These are phyloP conservation scores for Caenorhabditis imperialis DNA, from an alignment of 2,888 invertebrate species.

Conservation along the genomic window DNA sequence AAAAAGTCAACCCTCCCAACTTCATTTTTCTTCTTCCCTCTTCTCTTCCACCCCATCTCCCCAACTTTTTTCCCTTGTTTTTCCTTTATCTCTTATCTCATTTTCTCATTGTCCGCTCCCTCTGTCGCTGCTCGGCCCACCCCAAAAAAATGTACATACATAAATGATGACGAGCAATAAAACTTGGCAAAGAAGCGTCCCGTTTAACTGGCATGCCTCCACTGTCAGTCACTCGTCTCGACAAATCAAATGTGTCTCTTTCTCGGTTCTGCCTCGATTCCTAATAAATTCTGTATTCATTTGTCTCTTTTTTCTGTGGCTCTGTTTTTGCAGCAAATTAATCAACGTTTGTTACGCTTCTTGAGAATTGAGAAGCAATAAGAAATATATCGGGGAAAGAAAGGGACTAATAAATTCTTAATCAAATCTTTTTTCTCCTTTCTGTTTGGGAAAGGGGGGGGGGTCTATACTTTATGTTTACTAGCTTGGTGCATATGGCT, in stretches of 20 bases:
- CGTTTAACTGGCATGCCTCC: neutral
- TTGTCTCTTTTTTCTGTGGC: neutral
- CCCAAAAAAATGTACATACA: constrained; percentile 38
- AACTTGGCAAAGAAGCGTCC: constrained; percentile 27
- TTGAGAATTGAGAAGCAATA: too few relatives aligned
- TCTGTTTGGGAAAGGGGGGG: constrained; percentile 11
- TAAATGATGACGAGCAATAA: constrained; percentile 53
- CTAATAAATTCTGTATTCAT: neutral
- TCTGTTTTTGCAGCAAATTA: neutral
- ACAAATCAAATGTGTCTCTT: constrained; percentile 41
- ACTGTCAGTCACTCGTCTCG: constrained; percentile 45
- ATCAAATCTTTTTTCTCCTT: constrained; percentile 37
- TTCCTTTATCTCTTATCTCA: neutral
- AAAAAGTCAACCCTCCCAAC: too few relatives aligned
- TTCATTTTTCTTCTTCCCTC: too few relatives aligned
- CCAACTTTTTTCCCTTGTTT: constrained; percentile 8
- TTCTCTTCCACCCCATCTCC: neutral
- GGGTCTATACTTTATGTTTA: too few relatives aligned
- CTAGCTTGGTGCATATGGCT: too few relatives aligned
- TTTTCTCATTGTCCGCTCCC: constrained; percentile 12
- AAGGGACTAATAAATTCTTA: constrained; percentile 55
- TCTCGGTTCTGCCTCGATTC: constrained; percentile 14
- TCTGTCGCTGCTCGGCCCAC: neutral
- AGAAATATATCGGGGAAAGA: too few relatives aligned
- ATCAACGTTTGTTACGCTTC: constrained; percentile 1